Evolutionary conservation across 1,140 invertebrate species (phyloP).

Genomic region (Pseudomyrmex pallidus): DNA sequence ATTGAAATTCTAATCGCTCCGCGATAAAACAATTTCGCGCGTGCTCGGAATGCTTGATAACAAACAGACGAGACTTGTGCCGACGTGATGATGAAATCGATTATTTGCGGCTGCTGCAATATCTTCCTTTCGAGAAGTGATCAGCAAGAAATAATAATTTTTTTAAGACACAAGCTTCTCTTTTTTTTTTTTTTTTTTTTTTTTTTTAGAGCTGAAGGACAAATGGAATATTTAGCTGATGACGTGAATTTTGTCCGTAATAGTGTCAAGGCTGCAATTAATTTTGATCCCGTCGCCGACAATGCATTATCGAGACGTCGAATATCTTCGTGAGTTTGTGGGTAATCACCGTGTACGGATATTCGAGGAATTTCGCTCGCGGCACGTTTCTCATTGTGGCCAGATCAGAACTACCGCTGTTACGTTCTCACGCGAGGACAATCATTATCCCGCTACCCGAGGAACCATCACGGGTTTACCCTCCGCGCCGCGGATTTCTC

Average conservation of each 20-base stretch:
- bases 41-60: slow-evolving; percentile 10
- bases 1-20: slow-evolving; percentile 28
- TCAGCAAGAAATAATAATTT: too few relatives aligned
- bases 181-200: too few relatives aligned
- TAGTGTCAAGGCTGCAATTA: slow-evolving; percentile 34
- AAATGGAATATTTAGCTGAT: background rate
- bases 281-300: background rate
- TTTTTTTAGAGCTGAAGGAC: background rate
- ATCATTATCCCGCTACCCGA: slow-evolving; percentile 66
- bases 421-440: slow-evolving; percentile 80
- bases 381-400: slow-evolving; percentile 76
- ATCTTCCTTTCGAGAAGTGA: too few relatives aligned
- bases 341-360: slow-evolving; percentile 46
- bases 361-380: slow-evolving; percentile 63
- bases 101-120: background rate
- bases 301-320: slow-evolving; percentile 31
- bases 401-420: slow-evolving; percentile 66
- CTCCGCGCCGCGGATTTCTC: slow-evolving; percentile 35
- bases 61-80: background rate
- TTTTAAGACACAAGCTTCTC: too few relatives aligned
- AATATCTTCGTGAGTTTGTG: slow-evolving; percentile 53
- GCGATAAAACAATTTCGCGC: slow-evolving; percentile 1
- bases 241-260: background rate
- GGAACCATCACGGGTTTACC: slow-evolving; percentile 58
- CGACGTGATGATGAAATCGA: background rate